Evolutionary conservation across 2,888 invertebrate species (phyloP).

Genomic region (Herminia tarsipennalis): DNA sequence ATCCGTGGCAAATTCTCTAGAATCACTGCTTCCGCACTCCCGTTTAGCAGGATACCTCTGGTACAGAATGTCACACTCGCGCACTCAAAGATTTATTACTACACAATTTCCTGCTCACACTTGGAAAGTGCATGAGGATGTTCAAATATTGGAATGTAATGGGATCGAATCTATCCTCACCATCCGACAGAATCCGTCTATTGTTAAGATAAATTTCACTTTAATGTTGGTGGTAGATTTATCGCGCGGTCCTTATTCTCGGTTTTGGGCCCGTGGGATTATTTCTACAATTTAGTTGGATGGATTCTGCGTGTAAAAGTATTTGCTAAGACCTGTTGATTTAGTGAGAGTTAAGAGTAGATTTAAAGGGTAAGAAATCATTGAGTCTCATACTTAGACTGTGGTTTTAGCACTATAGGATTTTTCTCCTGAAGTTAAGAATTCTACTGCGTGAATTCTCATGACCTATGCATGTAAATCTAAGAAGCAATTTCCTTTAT

Average conservation of each 20-base stretch:
- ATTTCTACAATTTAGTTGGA: too few relatives aligned
- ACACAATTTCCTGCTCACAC: slow-evolving; percentile 36
- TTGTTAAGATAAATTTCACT: slow-evolving; percentile 37
- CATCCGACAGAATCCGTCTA: slow-evolving; percentile 23
- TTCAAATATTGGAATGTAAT: slow-evolving; percentile 51
- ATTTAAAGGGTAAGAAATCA: too few relatives aligned
- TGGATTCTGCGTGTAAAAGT: too few relatives aligned
- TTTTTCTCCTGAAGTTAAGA: too few relatives aligned
- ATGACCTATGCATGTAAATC: too few relatives aligned
- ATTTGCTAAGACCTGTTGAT: too few relatives aligned
- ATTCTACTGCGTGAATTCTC: slow-evolving; percentile 2
- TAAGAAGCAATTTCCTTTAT: slow-evolving; percentile 29
- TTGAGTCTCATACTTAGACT: too few relatives aligned
- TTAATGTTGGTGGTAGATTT: slow-evolving; percentile 26
- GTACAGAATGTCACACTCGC: slow-evolving; percentile 24
- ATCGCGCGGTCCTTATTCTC: slow-evolving; percentile 11
- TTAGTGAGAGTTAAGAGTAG: too few relatives aligned
- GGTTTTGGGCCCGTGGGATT: slow-evolving; percentile 13
- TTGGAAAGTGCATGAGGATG: slow-evolving; percentile 37
- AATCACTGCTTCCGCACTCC: slow-evolving; percentile 35
- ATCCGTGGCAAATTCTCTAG: slow-evolving; percentile 35
- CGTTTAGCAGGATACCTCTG: slow-evolving; percentile 34
- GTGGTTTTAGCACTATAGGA: too few relatives aligned
- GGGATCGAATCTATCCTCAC: slow-evolving; percentile 40
- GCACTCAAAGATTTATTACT: slow-evolving; percentile 33